These are phyloP conservation scores for Calcarius ornatus DNA, from an alignment of 2,113 vertebrate genomes.

Conservation along the genomic window DNA sequence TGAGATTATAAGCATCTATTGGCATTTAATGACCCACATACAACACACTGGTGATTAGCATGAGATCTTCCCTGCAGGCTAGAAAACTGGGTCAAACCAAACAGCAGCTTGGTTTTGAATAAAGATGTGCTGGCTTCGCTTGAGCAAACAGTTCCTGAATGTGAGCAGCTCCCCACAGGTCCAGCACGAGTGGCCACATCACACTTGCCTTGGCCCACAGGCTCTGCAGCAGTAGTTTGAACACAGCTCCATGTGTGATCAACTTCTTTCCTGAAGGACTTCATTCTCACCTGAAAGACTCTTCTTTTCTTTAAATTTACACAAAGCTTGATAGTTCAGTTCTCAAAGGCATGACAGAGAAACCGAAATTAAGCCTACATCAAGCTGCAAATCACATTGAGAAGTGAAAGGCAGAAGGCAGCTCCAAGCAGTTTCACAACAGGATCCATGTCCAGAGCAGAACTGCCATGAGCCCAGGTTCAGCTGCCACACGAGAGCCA, in stretches of 20 bases:
- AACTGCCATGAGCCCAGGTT: background rate
- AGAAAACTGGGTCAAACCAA: slow-evolving; percentile 54
- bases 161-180: background rate
- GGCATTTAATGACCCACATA: slow-evolving; percentile 52
- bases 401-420: background rate
- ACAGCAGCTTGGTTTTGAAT: background rate
- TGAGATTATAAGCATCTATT: accelerated
- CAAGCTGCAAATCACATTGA: background rate
- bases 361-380: background rate
- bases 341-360: background rate
- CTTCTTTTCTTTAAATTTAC: background rate
- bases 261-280: background rate
- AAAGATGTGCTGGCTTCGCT: background rate
- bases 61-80: background rate
- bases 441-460: background rate
- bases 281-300: background rate
- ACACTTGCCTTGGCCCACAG: background rate
- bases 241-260: background rate
- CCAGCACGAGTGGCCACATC: background rate
- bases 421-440: background rate
- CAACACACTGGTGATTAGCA: background rate
- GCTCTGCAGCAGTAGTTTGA: background rate
- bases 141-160: background rate
- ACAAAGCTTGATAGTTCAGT: background rate
- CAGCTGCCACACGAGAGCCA: background rate